Conservation (phyloP, 2,888 invertebrate genomes). For the Azorinus chamasolen region DNA sequence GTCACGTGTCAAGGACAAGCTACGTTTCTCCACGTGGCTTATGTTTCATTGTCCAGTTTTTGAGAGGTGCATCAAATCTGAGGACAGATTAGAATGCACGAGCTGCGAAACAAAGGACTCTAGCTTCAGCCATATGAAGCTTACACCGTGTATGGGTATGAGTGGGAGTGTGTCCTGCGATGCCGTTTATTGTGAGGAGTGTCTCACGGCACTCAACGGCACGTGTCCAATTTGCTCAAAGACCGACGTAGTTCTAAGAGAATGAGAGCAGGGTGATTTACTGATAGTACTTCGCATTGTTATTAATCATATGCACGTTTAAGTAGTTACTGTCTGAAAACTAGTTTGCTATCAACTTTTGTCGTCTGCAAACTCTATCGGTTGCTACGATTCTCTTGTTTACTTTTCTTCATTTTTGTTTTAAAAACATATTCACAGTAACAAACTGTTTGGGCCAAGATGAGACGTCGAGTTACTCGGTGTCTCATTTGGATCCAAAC, state of each 20-base stretch:
- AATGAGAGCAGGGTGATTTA: too few relatives aligned
- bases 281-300: too few relatives aligned
- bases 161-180: slow-evolving; percentile 55
- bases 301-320: too few relatives aligned
- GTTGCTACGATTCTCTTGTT: too few relatives aligned
- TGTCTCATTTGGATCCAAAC: too few relatives aligned
- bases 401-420: too few relatives aligned
- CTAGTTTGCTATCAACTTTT: too few relatives aligned
- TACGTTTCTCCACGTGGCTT: slow-evolving; percentile 55
- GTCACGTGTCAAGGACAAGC: slow-evolving; percentile 47
- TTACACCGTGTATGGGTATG: slow-evolving; percentile 38
- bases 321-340: too few relatives aligned
- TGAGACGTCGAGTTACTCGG: too few relatives aligned
- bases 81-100: slow-evolving; percentile 42
- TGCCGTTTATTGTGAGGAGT: slow-evolving; percentile 64
- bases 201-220: slow-evolving; percentile 45
- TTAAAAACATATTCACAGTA: too few relatives aligned
- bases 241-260: slow-evolving; percentile 24
- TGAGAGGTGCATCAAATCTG: slow-evolving; percentile 21
- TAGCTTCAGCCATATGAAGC: slow-evolving; percentile 30
- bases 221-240: slow-evolving; percentile 58
- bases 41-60: slow-evolving; percentile 41
- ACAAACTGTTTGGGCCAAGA: too few relatives aligned
- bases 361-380: too few relatives aligned
- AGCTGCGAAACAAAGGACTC: slow-evolving; percentile 57